These are phyloP conservation scores for Mesocentrotus franciscanus DNA, from an alignment of 53 echinoderm and acorn worm species.

Conservation along the genomic window DNA sequence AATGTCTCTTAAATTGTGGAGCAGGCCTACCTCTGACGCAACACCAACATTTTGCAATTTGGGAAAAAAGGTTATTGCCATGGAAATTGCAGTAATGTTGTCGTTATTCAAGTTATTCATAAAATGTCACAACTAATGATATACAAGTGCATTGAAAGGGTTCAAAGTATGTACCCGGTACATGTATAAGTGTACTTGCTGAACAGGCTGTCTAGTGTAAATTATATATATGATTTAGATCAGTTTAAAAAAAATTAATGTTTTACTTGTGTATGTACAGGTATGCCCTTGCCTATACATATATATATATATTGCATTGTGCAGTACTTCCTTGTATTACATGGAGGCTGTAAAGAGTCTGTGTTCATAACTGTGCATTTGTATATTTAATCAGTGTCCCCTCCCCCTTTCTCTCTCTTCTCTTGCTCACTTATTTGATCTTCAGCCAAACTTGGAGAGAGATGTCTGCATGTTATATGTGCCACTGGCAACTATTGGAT, in stretches of 20 bases:
- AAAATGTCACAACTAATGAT: too few relatives aligned
- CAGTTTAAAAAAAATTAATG: not conserved
- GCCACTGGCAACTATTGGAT: conserved; percentile 44
- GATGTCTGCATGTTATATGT: not conserved
- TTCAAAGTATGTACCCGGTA: too few relatives aligned
- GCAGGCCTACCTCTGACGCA: too few relatives aligned
- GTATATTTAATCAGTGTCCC: not conserved
- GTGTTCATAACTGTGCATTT: not conserved
- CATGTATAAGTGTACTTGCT: too few relatives aligned
- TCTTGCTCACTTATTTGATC: not conserved
- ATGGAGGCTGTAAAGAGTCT: not conserved
- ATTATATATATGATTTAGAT: too few relatives aligned
- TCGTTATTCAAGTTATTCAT: too few relatives aligned
- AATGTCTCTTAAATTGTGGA: too few relatives aligned
- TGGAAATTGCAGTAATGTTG: too few relatives aligned
- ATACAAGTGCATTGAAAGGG: too few relatives aligned
- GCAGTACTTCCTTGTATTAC: not conserved
- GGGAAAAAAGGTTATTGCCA: too few relatives aligned
- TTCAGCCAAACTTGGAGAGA: conserved; percentile 15
- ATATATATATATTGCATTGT: not conserved
- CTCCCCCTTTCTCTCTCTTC: not conserved
- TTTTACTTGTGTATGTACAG: not conserved
- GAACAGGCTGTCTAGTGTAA: too few relatives aligned
- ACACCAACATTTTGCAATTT: too few relatives aligned
- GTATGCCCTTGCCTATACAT: not conserved